Base-by-base conservation (phyloP, 2,888 invertebrate genomes). In the Eledona agricola region DNA sequence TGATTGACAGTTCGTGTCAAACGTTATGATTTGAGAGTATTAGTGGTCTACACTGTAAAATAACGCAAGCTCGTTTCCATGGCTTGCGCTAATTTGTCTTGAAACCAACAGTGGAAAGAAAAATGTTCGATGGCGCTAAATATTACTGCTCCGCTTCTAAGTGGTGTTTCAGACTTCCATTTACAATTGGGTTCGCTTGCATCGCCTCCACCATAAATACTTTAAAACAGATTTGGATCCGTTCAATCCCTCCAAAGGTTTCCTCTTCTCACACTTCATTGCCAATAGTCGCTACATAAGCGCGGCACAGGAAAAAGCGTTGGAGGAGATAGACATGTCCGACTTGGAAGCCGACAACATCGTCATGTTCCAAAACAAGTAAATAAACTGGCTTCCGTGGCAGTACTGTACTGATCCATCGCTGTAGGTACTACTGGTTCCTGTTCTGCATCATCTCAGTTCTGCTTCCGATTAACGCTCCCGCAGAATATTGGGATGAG, bases 301-400 rank as follows among this genome's bases (percentile, higher is more conserved):
- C 0, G 77, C 88, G 54, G 83, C 86, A 57, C 82, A 87, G 61
- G 77, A 82, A 37, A 77, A 88, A 20, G 82, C 85, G 46, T 78
- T 81, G 12, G 78, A 81, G 12, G 76, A 82, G 4, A 81, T 96
- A 23, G 90, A 94, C 63, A 85, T 93, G 82, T 82, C 84, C 0
- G 95, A 96, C 70, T 74, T 96, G 6, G 85, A 89, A 58, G 74
- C 75, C 0, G 95, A 96, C 73, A 79, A 82, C 10, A 81, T 92
- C 11, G 86, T 93, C 3, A 87, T 87, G 83, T 86, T 91, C 66
- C 96, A 96, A 74, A 86, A 86, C 69, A 86, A 80, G 91, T 90
- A 20, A 23, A 19, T 19, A 35, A 4, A 19, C 4, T 19, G 19
- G 19, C 19, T 5, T 19, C 5, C 5, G 19, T 19, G 19, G 5